Conservation (phyloP, 2,797 vertebrate species). For the Arremon aurantiirostris region DNA sequence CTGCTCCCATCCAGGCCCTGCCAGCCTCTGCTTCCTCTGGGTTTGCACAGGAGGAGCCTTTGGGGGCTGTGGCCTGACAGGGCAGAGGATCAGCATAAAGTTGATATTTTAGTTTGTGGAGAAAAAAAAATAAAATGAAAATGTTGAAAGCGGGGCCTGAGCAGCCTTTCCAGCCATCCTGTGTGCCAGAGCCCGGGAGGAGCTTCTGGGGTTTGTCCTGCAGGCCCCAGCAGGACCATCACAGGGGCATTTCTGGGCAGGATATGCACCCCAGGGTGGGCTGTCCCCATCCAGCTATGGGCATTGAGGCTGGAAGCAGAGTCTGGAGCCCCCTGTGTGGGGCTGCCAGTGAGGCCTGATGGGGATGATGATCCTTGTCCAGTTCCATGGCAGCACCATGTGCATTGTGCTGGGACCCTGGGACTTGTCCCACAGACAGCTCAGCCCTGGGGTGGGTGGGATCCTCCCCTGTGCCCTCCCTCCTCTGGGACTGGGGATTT, state of each 20-base stretch:
- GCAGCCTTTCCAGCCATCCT: not conserved
- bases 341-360: fast-evolving
- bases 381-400: fast-evolving
- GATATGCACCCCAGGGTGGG: not conserved
- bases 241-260: not conserved
- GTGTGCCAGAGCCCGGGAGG: not conserved
- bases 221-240: not conserved
- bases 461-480: not conserved
- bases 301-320: not conserved
- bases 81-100: not conserved
- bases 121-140: not conserved
- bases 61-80: not conserved
- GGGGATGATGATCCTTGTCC: not conserved
- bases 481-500: not conserved
- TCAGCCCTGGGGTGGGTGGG: not conserved
- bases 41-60: not conserved
- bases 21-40: not conserved
- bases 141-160: not conserved
- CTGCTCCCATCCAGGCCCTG: not conserved
- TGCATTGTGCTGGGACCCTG: not conserved
- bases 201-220: not conserved
- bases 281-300: fast-evolving
- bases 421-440: too few relatives aligned
- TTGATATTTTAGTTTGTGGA: not conserved
- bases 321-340: not conserved